Percentiles rank a stretch among this genome's conserved stretches.
Conservation (phyloP, 2,113 vertebrate species). For the Pygoscelis antarcticus region DNA sequence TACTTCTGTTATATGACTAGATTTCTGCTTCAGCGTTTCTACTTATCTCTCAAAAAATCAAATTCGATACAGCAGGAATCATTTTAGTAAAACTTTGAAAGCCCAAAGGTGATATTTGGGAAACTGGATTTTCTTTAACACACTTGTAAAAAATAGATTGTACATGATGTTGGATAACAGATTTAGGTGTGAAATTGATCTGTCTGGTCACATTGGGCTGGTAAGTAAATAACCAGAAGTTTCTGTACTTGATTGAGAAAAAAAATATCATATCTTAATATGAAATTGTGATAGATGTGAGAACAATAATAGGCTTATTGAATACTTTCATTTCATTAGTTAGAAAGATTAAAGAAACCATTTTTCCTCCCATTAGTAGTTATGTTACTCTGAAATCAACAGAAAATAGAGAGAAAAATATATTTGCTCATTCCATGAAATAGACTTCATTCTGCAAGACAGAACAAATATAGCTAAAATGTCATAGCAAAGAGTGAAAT, state of each 20-base stretch:
- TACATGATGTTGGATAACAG: neutral
- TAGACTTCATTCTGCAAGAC: neutral
- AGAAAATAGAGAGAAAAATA: neutral
- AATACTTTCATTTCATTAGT: neutral
- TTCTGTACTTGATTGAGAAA: neutral
- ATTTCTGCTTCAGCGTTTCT: neutral
- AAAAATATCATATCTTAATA: neutral
- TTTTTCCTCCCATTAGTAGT: neutral
- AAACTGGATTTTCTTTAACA: neutral
- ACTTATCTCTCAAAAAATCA: neutral
- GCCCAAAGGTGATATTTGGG: neutral
- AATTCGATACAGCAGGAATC: neutral
- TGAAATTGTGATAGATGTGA: neutral
- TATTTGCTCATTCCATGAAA: neutral
- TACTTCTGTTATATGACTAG: neutral
- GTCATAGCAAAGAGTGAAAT: neutral
- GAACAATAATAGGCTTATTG: neutral
- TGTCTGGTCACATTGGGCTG: neutral
- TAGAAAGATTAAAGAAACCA: neutral
- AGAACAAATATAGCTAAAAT: neutral
- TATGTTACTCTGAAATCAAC: neutral
- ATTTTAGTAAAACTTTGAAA: neutral
- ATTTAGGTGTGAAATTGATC: constrained; percentile 14
- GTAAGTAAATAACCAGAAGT: neutral
- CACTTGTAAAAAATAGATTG: neutral